Conservation (phyloP, 2,888 invertebrate genomes). For the Thereva unica region DNA sequence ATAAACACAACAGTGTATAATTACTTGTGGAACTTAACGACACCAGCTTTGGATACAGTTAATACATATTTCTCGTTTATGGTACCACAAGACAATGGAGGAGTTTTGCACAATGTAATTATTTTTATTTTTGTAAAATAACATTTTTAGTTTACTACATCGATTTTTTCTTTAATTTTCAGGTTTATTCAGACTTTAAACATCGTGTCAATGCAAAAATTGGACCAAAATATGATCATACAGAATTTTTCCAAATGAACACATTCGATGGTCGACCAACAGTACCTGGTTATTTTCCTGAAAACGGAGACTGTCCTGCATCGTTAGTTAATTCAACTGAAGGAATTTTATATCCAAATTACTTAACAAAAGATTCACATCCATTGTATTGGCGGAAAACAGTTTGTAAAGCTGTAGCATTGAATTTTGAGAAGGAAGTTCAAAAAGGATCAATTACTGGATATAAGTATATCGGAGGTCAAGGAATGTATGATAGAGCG, state of each 20-base stretch:
- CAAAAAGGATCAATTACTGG: slow-evolving; percentile 59
- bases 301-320: slow-evolving; percentile 61
- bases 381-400: slow-evolving; percentile 71
- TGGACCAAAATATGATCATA: slow-evolving; percentile 63
- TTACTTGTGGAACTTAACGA: slow-evolving; percentile 69
- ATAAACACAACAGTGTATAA: slow-evolving; percentile 63
- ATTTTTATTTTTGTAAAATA: slow-evolving; percentile 9
- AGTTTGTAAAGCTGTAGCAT: slow-evolving; percentile 44
- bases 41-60: slow-evolving; percentile 65
- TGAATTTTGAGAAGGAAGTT: slow-evolving; percentile 49
- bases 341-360: slow-evolving; percentile 66
- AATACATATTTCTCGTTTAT: slow-evolving; percentile 62
- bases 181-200: slow-evolving; percentile 67
- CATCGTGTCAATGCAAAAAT: slow-evolving; percentile 68
- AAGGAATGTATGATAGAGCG: slow-evolving; percentile 62
- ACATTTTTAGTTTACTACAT: neutral
- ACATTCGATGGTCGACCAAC: slow-evolving; percentile 62
- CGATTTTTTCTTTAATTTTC: slow-evolving; percentile 46
- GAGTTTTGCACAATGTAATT: slow-evolving; percentile 65
- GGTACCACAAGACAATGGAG: slow-evolving; percentile 69
- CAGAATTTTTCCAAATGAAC: slow-evolving; percentile 67
- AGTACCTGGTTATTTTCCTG: slow-evolving; percentile 61
- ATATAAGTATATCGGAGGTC: slow-evolving; percentile 64
- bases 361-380: slow-evolving; percentile 62
- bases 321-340: slow-evolving; percentile 67